These are phyloP conservation scores for Ianthella basta DNA, from an alignment of 37 sponge, comb jelly and placozoan species.

Conservation along the genomic window DNA sequence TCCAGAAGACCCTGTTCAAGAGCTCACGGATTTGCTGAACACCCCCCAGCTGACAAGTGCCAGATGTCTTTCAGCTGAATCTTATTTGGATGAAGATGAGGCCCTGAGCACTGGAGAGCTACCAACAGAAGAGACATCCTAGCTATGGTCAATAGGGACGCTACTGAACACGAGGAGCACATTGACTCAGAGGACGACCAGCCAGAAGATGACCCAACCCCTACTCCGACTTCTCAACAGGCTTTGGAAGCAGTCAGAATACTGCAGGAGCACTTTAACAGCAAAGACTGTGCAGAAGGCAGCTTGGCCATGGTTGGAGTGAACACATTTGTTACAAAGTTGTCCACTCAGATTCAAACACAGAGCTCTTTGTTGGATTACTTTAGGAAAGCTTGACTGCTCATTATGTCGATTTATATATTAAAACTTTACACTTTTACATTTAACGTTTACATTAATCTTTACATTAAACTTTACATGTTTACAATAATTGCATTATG, in stretches of 20 bases:
- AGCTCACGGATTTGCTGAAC: background rate
- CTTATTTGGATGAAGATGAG: slow-evolving; percentile 21
- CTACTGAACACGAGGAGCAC: background rate
- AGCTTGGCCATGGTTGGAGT: background rate
- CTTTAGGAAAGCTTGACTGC: background rate
- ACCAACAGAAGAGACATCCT: slow-evolving; percentile 9
- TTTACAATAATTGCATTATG: no score
- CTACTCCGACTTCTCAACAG: background rate
- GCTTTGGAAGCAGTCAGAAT: slow-evolving; percentile 5
- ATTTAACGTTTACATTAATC: no score
- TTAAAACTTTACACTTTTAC: no score
- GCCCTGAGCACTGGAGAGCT: background rate
- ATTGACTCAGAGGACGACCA: background rate
- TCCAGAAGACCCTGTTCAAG: background rate
- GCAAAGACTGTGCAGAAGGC: background rate
- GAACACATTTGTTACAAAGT: background rate
- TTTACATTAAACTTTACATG: no score
- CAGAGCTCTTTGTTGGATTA: background rate
- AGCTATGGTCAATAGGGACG: background rate
- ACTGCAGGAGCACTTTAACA: background rate
- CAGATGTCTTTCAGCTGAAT: background rate
- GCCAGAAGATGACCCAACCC: background rate
- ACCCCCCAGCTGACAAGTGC: background rate
- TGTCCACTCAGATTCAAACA: background rate
- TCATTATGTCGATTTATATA: no score